Base-by-base conservation (phyloP, 1,140 invertebrate species). In the Atta colombica region DNA sequence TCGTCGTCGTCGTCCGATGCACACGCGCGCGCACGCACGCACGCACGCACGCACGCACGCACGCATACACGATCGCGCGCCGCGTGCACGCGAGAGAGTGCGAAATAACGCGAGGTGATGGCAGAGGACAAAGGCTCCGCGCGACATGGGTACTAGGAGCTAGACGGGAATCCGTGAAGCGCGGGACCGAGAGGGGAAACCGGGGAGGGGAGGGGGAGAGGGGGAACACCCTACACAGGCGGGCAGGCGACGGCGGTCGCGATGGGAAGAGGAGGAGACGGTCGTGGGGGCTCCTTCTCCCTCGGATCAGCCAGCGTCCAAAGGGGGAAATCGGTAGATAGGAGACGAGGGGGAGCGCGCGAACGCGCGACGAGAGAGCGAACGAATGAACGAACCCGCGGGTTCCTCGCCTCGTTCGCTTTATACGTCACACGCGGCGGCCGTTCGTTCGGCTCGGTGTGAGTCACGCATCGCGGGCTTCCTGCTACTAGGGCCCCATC, bases 401-500 rank as follows among this genome's bases (percentile, higher is more conserved):
- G 89, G 89, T 91, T 88, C 89, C 91, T 92, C 89, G 68, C 71
- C 39, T 75, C 65, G 74, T 63, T 75, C 66, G 49, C 86, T 89
- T 69, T 75, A 88, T 89, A 87, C 88, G 69, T 80, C 91, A 90
- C 91, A 92, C 92, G 90, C 85, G 87, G 90, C 85, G 88, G 85
- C 84, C 5, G 31, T 35, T 6, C 31, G 31, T 35, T 35, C 31
- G 31, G 31, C 31, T 35, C 91, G 92, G 93, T 94, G 92, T 94
- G 94, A 94, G 94, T 94, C 94, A 95, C 93, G 94, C 94, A 94
- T 92, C 94, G 94, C 94, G 94, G 93, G 93, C 94, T 95, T 94
- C 94, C 94, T 94, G 93, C 31, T 35, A 35, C 31, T 31, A 5
- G 31, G 31, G 5, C 31, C 31, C 31, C 5, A 6, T 35, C 31